Evolutionary conservation across 2,113 vertebrate genomes (phyloP).

Genomic region (Lampris incognitus): DNA sequence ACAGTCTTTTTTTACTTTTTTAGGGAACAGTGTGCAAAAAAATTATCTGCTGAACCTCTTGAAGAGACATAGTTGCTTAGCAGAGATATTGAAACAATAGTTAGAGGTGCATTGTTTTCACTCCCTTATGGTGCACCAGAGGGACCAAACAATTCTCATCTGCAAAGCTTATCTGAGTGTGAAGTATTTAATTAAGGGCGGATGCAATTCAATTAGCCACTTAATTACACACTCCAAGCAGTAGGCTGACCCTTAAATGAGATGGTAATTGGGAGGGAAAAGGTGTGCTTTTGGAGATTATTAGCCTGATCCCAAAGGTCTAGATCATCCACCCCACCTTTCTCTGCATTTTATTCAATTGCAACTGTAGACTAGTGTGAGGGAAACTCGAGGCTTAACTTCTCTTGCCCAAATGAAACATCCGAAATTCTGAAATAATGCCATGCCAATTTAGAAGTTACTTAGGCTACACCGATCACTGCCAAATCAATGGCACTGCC

Average conservation of each 20-base stretch:
- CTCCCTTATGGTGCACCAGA: constrained; percentile 40
- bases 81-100: constrained; percentile 41
- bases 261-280: constrained; percentile 80
- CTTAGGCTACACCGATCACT: constrained; percentile 17
- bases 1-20: constrained; percentile 31
- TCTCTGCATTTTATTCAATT: constrained; percentile 25
- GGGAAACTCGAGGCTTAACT: constrained; percentile 13
- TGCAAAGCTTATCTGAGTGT: constrained; percentile 80
- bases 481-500: constrained; percentile 43
- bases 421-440: constrained; percentile 20
- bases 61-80: constrained; percentile 57
- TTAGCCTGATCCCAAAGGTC: constrained; percentile 75
- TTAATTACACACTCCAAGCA: constrained; percentile 80
- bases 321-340: constrained; percentile 46
- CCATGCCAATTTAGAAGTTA: constrained; percentile 29
- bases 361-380: constrained; percentile 1
- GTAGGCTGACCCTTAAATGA: constrained; percentile 79
- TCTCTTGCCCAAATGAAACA: constrained; percentile 24
- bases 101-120: constrained; percentile 45
- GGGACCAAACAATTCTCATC: constrained; percentile 73
- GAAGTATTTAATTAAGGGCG: constrained; percentile 84
- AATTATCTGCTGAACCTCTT: constrained; percentile 53
- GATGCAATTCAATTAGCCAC: constrained; percentile 85
- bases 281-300: constrained; percentile 82
- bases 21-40: constrained; percentile 14